phyloP scores from a whole-genome alignment of 2,113 vertebrate genomes.

The Salvelinus fontinalis region DNA sequence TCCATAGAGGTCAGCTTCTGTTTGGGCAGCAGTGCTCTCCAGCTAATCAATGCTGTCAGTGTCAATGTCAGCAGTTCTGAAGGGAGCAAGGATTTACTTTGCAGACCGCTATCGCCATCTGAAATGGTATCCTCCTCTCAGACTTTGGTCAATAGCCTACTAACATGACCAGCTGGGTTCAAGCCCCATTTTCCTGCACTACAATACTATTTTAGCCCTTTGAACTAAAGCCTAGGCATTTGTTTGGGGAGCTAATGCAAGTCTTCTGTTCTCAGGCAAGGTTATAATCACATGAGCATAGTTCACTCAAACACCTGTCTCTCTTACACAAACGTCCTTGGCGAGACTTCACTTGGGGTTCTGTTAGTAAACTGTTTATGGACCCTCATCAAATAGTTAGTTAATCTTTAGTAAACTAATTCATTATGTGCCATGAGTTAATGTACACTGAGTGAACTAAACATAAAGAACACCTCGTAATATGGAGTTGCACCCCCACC shows the following conservation, averaged over 20 bases:
- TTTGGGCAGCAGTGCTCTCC: slow-evolving; percentile 36
- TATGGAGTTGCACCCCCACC: no score
- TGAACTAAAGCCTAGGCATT: no score
- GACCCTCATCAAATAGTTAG: not conserved
- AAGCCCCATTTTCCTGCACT: no score
- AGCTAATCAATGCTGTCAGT: slow-evolving; percentile 45
- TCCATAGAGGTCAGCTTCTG: slow-evolving; percentile 45
- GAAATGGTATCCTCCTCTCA: not conserved
- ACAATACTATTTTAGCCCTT: no score
- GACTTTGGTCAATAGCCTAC: not conserved
- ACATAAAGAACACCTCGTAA: no score
- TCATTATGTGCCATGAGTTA: no score
- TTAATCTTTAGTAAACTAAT: no score
- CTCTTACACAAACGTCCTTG: not conserved
- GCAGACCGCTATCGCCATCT: not conserved
- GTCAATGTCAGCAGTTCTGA: slow-evolving; percentile 23
- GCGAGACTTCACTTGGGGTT: not conserved
- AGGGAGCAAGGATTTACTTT: not conserved
- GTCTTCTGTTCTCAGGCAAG: no score
- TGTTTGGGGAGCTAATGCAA: no score
- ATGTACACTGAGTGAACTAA: no score
- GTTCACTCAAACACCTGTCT: not conserved
- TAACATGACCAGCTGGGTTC: no score
- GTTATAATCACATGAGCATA: not conserved
- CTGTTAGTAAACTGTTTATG: not conserved